These are phyloP conservation scores for Nasonia vitripennis DNA, from an alignment of 1,140 invertebrate species.

Conservation along the genomic window DNA sequence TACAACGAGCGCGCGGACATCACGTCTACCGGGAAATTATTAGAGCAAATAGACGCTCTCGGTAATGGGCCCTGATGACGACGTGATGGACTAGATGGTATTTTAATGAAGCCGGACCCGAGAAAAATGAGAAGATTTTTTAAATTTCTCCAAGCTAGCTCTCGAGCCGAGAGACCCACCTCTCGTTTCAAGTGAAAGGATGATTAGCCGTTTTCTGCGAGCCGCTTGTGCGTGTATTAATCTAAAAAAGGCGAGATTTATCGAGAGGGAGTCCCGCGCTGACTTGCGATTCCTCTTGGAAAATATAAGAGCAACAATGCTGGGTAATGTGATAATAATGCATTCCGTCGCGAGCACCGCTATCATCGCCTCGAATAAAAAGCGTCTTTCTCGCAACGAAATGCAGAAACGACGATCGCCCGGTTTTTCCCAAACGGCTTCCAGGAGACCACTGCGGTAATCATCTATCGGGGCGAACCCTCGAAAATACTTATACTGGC, in stretches of 20 bases:
- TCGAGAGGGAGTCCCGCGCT: not conserved
- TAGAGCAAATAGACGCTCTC: not conserved
- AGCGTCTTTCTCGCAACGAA: not conserved
- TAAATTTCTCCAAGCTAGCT: not conserved
- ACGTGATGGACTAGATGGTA: not conserved
- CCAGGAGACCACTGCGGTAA: not conserved
- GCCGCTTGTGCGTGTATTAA: not conserved
- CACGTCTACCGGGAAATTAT: not conserved
- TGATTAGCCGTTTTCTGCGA: not conserved
- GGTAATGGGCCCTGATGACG: not conserved
- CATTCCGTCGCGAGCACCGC: too few relatives aligned
- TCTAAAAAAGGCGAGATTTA: not conserved
- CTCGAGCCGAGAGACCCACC: too few relatives aligned
- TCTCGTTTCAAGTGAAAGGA: not conserved
- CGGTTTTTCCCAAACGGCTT: not conserved
- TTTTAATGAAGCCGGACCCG: not conserved
- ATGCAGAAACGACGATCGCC: not conserved
- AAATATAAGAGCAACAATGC: not conserved
- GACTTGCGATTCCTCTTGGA: not conserved
- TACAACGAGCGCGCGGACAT: not conserved
- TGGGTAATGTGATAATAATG: too few relatives aligned
- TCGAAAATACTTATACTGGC: not conserved
- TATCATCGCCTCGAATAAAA: not conserved
- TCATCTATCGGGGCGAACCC: conserved; percentile 1
- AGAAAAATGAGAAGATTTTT: not conserved